Percentiles rank a stretch among this genome's conserved stretches.
phyloP scores from a whole-genome alignment of 1,140 invertebrate species.

The Drosophila varians region DNA sequence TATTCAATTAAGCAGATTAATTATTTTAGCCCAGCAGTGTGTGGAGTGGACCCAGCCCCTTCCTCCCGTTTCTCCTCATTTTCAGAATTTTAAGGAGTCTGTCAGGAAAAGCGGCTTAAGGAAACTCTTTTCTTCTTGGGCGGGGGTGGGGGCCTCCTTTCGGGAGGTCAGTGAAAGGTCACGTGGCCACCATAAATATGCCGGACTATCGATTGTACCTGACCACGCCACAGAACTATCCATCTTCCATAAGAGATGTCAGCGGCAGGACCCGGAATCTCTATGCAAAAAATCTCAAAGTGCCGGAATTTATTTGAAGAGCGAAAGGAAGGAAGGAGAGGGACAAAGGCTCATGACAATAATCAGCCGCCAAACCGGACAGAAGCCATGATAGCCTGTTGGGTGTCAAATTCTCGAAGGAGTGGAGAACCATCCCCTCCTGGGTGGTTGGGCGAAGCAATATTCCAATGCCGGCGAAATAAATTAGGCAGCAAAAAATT shows the following conservation, averaged over 20 bases:
- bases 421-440: not conserved
- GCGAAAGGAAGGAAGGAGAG: not conserved
- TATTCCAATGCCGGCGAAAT: slow-evolving; percentile 50
- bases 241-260: slow-evolving; percentile 68
- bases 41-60: not conserved
- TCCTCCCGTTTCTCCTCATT: not conserved
- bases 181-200: slow-evolving; percentile 63
- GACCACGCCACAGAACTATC: slow-evolving; percentile 71
- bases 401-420: slow-evolving; percentile 60
- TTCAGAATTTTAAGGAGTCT: slow-evolving; percentile 25
- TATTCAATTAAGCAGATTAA: slow-evolving; percentile 56
- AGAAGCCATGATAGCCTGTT: slow-evolving; percentile 36
- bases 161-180: slow-evolving; percentile 67
- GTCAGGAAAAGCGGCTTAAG: slow-evolving; percentile 12
- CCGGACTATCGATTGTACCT: slow-evolving; percentile 59
- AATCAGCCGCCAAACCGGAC: slow-evolving; percentile 50
- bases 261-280: slow-evolving; percentile 32
- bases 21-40: slow-evolving; percentile 19
- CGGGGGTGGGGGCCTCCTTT: not conserved
- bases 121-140: slow-evolving; percentile 16
- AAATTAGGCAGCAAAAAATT: slow-evolving; percentile 80
- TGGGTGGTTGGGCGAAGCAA: not conserved
- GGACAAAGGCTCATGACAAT: slow-evolving; percentile 60
- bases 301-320: slow-evolving; percentile 40
- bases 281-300: slow-evolving; percentile 63